Base-by-base conservation (phyloP, 2,113 vertebrate species). In the Pygoscelis adeliae region DNA sequence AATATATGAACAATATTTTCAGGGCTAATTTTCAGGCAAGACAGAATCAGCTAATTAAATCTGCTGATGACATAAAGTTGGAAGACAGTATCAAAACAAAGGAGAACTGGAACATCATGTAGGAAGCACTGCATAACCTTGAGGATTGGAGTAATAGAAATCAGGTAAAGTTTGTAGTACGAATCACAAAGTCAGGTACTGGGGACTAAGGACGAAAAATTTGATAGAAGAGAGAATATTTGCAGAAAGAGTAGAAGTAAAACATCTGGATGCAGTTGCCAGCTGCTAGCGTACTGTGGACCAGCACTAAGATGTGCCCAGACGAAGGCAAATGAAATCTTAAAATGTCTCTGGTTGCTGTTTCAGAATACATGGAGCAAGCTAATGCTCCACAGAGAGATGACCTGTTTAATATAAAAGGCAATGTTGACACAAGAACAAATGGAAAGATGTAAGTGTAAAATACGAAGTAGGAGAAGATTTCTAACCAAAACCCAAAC, bases 341-440 rank as follows among this genome's bases (percentile, higher is more conserved):
- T 91, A 22, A 34, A 63, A 83, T 23, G 10, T 34, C n/a, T 83
- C 47, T 71, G 59, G 9, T 10, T 83, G 71, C 66, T 76, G 9
- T 69, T 52, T 62, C 34, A 26, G 59, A 72, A 55, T 27, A 23
- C 20, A 2, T 23, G 16, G 80, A 70, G 47, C 63, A 78, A 82
- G 30, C 34, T 44, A 32, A 70, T 29, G 16, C 27, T 81, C 63
- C 0, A 0, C 36, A 40, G 72, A 65, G 25, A 12, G 36, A 38
- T 7, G 5, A 49, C 46, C 32, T 67, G 19, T 44, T 80, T 34
- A 42, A 9, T 59, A 26, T 63, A n/a, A 89, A 83, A 87, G 50
- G 14, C 22, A 40, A 34, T 18, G 22, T 5, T 52, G 73, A 56
- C 36, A 70, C 46, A 62, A 36, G 65, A 92, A 62, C 29, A 67